Conservation (phyloP, 2,113 vertebrate genomes). For the Brachypodius melanocephalos region DNA sequence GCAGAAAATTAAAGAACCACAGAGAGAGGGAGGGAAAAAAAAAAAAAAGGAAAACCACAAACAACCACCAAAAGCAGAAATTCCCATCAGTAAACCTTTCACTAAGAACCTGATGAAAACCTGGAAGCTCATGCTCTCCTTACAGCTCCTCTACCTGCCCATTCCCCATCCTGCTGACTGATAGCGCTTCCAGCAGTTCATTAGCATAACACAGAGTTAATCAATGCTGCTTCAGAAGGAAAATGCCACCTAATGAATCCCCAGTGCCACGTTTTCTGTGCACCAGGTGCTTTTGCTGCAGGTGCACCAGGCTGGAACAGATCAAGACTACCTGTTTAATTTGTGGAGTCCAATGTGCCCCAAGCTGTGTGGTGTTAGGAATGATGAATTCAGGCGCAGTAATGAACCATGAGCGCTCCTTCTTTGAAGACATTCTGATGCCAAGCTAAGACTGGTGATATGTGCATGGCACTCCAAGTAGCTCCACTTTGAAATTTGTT, state of each 20-base stretch:
- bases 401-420: background rate
- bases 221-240: background rate
- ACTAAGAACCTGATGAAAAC: background rate
- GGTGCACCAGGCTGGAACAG: background rate
- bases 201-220: background rate
- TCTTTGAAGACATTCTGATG: background rate
- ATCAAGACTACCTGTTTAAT: slow-evolving; percentile 15
- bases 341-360: background rate
- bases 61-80: background rate
- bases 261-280: background rate
- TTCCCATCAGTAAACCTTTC: background rate
- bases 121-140: background rate
- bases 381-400: background rate
- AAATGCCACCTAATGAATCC: slow-evolving; percentile 40
- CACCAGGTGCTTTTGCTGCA: background rate
- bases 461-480: background rate
- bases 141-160: background rate
- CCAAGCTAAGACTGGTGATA: background rate
- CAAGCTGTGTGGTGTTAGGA: background rate
- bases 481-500: background rate
- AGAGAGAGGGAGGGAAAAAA: background rate
- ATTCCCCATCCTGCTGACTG: background rate
- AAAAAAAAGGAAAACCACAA: background rate
- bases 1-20: background rate
- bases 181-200: background rate